Conservation (phyloP, 2,797 vertebrate species). For the Coluber constrictor region DNA sequence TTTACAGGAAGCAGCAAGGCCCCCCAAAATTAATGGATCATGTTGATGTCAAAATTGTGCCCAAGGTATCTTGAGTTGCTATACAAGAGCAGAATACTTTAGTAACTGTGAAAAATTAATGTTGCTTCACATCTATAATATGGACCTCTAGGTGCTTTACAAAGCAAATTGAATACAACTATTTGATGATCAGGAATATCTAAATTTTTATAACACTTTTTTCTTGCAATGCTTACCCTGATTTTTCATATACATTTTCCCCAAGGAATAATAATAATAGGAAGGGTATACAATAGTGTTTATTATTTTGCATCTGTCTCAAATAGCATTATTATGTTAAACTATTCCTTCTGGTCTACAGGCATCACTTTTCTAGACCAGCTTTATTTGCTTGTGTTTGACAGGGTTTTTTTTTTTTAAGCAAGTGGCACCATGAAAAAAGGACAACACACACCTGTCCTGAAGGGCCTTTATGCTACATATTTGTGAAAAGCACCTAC, state of each 20-base stretch:
- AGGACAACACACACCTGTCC: background rate
- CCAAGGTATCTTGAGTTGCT: background rate
- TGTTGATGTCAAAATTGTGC: slow-evolving; percentile 21
- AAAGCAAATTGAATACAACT: slow-evolving; percentile 34
- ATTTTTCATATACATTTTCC: background rate
- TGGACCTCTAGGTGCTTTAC: slow-evolving; percentile 36
- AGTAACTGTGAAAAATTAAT: slow-evolving; percentile 31
- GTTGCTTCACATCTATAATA: slow-evolving; percentile 11
- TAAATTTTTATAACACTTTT: background rate
- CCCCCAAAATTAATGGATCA: slow-evolving; percentile 9
- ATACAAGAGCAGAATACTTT: slow-evolving; percentile 12
- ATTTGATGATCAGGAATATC: slow-evolving; percentile 18
- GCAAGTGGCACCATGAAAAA: background rate
- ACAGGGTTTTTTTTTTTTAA: background rate
- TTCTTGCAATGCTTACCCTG: background rate
- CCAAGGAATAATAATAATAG: background rate
- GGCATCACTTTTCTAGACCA: background rate
- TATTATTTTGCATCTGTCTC: background rate
- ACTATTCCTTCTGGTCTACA: too few relatives aligned
- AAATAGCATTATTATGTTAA: background rate
- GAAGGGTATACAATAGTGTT: background rate
- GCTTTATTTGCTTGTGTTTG: background rate
- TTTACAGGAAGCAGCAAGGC: background rate
- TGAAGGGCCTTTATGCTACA: slow-evolving; percentile 3
- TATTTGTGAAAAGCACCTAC: background rate